Percentiles rank a stretch among this genome's conserved stretches.
phyloP scores from a whole-genome alignment of 2,888 invertebrate genomes.

The Imbricaverruca yamaguchii region DNA sequence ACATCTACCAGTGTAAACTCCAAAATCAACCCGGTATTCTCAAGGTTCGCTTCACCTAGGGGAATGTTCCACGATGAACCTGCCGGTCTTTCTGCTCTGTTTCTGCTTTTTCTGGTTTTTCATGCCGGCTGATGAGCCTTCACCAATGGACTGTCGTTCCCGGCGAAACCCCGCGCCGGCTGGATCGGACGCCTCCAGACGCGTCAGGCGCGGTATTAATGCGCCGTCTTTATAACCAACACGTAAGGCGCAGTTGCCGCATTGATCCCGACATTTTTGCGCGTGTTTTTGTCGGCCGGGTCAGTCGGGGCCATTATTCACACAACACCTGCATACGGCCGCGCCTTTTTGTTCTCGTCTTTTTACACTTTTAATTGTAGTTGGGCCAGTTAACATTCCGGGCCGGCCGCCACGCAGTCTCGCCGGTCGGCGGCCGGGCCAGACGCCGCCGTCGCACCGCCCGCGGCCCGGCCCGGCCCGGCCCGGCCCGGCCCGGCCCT shows the following conservation, averaged over 20 bases:
- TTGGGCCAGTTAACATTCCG: slow-evolving; percentile 19
- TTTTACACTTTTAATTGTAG: slow-evolving; percentile 21
- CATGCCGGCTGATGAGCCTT: too few species aligned
- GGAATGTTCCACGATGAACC: too few species aligned
- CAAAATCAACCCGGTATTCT: too few species aligned
- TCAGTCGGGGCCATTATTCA: slow-evolving; percentile 19
- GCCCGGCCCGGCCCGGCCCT: neutral
- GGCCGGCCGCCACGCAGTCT: slow-evolving; percentile 11
- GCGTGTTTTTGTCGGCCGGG: slow-evolving; percentile 1
- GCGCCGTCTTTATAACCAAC: slow-evolving; percentile 22
- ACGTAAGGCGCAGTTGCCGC: slow-evolving; percentile 1
- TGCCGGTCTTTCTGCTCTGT: too few species aligned
- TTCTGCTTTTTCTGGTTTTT: too few species aligned
- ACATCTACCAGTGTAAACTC: too few species aligned
- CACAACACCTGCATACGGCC: slow-evolving; percentile 16
- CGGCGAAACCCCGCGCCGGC: too few species aligned
- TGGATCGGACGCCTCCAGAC: too few species aligned
- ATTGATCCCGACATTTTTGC: slow-evolving; percentile 1
- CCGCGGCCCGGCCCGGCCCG: neutral
- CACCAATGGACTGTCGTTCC: too few species aligned
- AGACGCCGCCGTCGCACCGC: neutral
- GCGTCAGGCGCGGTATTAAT: neutral
- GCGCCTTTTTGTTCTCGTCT: slow-evolving; percentile 19
- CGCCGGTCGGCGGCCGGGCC: neutral
- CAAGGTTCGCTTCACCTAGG: too few species aligned